A percentile compares a stretch with the other conserved stretches of the same genome.
Evolutionary conservation across 2,888 invertebrate species (phyloP).

Genomic region (Spicauda simplicius): DNA sequence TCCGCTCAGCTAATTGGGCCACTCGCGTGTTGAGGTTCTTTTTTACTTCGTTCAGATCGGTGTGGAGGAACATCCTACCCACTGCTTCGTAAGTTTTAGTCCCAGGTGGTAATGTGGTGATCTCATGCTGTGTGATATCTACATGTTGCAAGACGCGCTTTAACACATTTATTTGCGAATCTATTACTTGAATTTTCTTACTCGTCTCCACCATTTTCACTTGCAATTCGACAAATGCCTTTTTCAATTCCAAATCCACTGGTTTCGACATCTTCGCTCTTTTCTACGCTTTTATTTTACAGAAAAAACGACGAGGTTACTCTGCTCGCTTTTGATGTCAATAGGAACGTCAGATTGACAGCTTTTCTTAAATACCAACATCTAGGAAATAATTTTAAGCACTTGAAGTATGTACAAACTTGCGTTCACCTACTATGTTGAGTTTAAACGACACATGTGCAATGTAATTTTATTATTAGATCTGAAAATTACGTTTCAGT

Average conservation of each 20-base stretch:
- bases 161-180: slow-evolving; percentile 89
- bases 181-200: slow-evolving; percentile 91
- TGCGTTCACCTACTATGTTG: not conserved
- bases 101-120: slow-evolving; percentile 84
- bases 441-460: not conserved
- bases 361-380: not conserved
- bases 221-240: slow-evolving; percentile 93
- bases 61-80: slow-evolving; percentile 93
- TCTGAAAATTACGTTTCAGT: too few species aligned
- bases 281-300: slow-evolving; percentile 10
- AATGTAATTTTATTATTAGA: too few species aligned
- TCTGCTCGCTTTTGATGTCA: not conserved
- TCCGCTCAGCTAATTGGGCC: slow-evolving; percentile 85
- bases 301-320: not conserved
- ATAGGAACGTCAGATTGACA: slow-evolving; percentile 4
- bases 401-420: not conserved
- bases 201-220: slow-evolving; percentile 92
- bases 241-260: slow-evolving; percentile 85
- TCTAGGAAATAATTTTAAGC: not conserved
- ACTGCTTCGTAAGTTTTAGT: slow-evolving; percentile 92
- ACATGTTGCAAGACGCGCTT: slow-evolving; percentile 88
- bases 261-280: slow-evolving; percentile 70
- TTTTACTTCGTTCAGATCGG: slow-evolving; percentile 87
- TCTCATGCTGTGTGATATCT: slow-evolving; percentile 88
- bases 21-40: slow-evolving; percentile 86